These are phyloP conservation scores for Macrosteles quadrilineatus DNA, from an alignment of 1,140 invertebrate species.

Conservation along the genomic window DNA sequence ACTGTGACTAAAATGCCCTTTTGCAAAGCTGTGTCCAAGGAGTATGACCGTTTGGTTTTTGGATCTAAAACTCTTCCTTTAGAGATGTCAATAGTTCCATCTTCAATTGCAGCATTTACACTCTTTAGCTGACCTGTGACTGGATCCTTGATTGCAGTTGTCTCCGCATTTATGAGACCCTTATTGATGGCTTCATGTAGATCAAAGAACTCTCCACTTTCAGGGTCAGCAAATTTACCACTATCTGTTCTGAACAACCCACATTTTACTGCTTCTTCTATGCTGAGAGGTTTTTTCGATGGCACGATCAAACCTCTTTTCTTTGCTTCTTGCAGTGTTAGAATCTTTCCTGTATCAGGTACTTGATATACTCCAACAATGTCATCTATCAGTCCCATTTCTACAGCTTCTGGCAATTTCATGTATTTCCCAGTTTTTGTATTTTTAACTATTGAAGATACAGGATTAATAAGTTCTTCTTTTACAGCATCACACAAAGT, in stretches of 20 bases:
- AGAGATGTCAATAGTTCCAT: slow-evolving; percentile 73
- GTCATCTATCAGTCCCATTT: slow-evolving; percentile 71
- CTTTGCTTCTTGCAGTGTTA: slow-evolving; percentile 71
- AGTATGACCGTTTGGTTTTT: slow-evolving; percentile 70
- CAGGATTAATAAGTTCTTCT: slow-evolving; percentile 78
- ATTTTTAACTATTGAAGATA: slow-evolving; percentile 77
- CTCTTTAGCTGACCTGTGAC: slow-evolving; percentile 71
- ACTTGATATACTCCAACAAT: slow-evolving; percentile 67
- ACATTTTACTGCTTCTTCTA: slow-evolving; percentile 78
- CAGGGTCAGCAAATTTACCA: slow-evolving; percentile 78
- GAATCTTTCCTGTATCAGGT: slow-evolving; percentile 58
- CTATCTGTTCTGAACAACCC: slow-evolving; percentile 74
- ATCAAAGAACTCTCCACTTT: slow-evolving; percentile 67
- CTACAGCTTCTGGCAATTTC: slow-evolving; percentile 72
- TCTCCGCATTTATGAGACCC: slow-evolving; percentile 74
- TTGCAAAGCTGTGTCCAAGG: slow-evolving; percentile 72
- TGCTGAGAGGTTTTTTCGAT: slow-evolving; percentile 63
- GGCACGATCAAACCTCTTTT: slow-evolving; percentile 74
- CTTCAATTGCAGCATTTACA: slow-evolving; percentile 71
- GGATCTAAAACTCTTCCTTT: slow-evolving; percentile 77
- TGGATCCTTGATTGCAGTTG: slow-evolving; percentile 75
- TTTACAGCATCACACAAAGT: slow-evolving; percentile 78
- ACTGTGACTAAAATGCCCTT: slow-evolving; percentile 72
- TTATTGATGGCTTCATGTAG: slow-evolving; percentile 69
- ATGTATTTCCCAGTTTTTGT: slow-evolving; percentile 68